Evolutionary conservation across 2,888 invertebrate species (phyloP), one percentile per base, ranked within the genome.

Genomic region (Trissolcus brochymenae): DNA sequence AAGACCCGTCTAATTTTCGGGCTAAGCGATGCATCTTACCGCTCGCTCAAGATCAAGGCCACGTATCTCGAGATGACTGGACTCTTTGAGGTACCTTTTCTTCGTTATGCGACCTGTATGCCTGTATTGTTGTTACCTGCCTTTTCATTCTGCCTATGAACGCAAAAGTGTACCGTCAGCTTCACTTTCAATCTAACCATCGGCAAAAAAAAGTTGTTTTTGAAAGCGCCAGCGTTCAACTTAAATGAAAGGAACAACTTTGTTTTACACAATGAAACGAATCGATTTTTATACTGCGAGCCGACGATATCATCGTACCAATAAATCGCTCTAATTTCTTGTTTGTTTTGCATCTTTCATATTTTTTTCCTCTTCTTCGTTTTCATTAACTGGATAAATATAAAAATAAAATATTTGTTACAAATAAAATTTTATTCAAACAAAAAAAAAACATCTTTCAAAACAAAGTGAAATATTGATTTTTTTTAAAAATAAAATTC

Each of bases 21-120:
- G 80, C 80, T 82, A 81, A 81, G 79, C 74, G 80, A 78, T 86
- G 84, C 85, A 85, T 84, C 84, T 84, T 81, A 80, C 81, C 81
- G 80, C 82, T 82, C 78, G 79, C 84, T 86, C 88, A 88, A 88
- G 88, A 88, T 89, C 89, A 88, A 88, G 88, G 88, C 85, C 88
- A 87, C 71, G 79, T 80, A 81, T 81, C 74, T 59, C 81, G 84
- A 85, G 86, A 87, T 88, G 87, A 88, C 87, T 88, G 84, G 87
- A 86, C 86, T 86, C 84, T 87, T 87, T 86, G 84, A 86, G 85
- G 81, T 81, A 82, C 81, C 78, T 78, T 78, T 78, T 78, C 75
- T 75, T 75, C 71, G 75, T 68, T 68, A 65, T 72, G 65, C 78
- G 57, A 71, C 60, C 75, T 72, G 72, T 67, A 64, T 66, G 65